Base-by-base conservation (phyloP, 2,113 vertebrate species). In the Parotia lawesii region DNA sequence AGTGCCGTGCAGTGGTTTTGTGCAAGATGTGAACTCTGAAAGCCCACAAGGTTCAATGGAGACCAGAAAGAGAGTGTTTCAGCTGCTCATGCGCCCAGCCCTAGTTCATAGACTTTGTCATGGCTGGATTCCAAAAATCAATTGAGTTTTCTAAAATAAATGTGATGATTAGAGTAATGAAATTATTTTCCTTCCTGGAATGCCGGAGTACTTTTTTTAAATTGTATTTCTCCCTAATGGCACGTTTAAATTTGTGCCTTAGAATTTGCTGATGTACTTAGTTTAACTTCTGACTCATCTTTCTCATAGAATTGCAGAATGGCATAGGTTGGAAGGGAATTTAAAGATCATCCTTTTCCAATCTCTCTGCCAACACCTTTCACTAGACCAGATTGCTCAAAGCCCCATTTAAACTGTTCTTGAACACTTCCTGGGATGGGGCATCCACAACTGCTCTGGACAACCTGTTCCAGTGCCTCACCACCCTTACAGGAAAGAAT, bases 111-210 rank as follows among this genome's bases (percentile, higher is more conserved):
- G 67, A 85, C 19, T 82, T 89, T 71, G 24, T 60, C 75, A 28
- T 91, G 91, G 64, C 82, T 83, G 12, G 29, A 45, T 69, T 94
- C 94, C 94, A 97, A 90, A 95, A 93, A 57, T 86, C 85, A 83
- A 73, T 91, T 64, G 64, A 70, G 28, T 91, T 95, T 91, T 88
- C 44, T 93, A 84, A 95, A 94, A 80, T 67, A 90, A 94, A 94
- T 95, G 71, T 73, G 64, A 66, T 86, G 28, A 89, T 90, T 95
- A 89, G 70, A 71, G 37, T 70, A 87, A 86, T 75, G 69, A 83
- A 73, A 92, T 89, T 79, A 91, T 92, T 94, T 94, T 44, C 47
- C 69, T 94, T 94, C 84, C 90, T 95, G 93, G 89, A 89, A 95
- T 61, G 56, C 74, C 54, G 58, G 12, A 89, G 62, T 85, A 76